Conservation (phyloP, 2,888 invertebrate genomes). For the Pseudococcus jackbeardsleyi region DNA sequence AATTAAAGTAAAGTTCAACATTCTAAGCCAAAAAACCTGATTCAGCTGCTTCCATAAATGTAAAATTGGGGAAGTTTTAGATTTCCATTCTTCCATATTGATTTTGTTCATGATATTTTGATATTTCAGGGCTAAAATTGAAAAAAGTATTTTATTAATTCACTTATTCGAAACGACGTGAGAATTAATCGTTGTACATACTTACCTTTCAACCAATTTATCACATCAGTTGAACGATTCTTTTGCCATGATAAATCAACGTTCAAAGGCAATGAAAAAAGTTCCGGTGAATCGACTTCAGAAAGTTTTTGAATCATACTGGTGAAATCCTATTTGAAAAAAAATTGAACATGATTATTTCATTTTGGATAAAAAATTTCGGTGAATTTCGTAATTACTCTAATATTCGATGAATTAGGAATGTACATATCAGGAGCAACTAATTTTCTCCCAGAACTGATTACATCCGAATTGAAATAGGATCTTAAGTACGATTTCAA, state of each 20-base stretch:
- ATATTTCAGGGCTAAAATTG: constrained; percentile 29
- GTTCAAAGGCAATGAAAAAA: constrained; percentile 89
- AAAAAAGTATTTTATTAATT: not conserved
- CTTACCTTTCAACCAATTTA: constrained; percentile 76
- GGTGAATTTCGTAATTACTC: constrained; percentile 69
- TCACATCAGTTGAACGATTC: constrained; percentile 75
- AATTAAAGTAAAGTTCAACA: not conserved
- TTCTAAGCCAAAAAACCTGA: constrained; percentile 69
- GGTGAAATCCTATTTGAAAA: constrained; percentile 76
- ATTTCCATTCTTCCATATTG: constrained; percentile 71
- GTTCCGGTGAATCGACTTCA: constrained; percentile 80
- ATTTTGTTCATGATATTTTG: constrained; percentile 42
- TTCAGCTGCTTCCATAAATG: constrained; percentile 87
- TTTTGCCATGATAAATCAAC: constrained; percentile 88
- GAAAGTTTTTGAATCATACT: constrained; percentile 78
- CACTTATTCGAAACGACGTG: not conserved
- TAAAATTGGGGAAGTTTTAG: constrained; percentile 79
- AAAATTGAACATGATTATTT: constrained; percentile 67
- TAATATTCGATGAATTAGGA: constrained; percentile 73
- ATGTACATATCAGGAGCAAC: constrained; percentile 73
- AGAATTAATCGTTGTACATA: too few species aligned
- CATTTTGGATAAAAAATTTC: too few species aligned
- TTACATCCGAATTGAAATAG: constrained; percentile 75
- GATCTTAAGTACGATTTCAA: constrained; percentile 78
- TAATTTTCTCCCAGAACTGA: constrained; percentile 76